Base-by-base conservation (phyloP, 2,113 vertebrate genomes). In the Guaruba guarouba region DNA sequence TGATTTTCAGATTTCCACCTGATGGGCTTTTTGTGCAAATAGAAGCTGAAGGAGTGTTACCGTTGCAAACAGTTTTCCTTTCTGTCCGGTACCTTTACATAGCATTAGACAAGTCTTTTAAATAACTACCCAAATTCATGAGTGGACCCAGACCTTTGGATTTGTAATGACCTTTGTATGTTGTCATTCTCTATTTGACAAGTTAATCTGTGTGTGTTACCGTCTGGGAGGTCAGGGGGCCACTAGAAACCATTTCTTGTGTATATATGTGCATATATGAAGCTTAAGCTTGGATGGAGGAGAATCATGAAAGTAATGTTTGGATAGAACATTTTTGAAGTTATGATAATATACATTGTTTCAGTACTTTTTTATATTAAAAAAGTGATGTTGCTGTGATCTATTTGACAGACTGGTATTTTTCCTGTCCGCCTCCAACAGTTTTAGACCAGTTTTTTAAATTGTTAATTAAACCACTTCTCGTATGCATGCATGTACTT, bases 121-220 rank as follows among this genome's bases (percentile, higher is more conserved):
- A 93, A 19, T 67, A 69, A 52, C 73, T 55, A 35, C 81, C 14
- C 8, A 61, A 71, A 82, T 55, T 92, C 35, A 9, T 74, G 83
- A 75, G 35, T 55, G 52, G 23, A 79, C 20, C 39, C 39, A 87
- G 86, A 79, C 63, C 77, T 87, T 89, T 95, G 91, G 66, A 49
- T 89, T 76, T 86, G 20, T 75, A 44, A 43, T 79, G 91, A 95
- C 89, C 93, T 95, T 93, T 95, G 64, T 46, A 17, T 64, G 64
- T 84, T 93, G 43, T 82, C 55, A 71, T 54, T 83, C 35, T 83
- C 35, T 91, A 1, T 79, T 85, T 90, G 52, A 64, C 57, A 70
- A 78, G 76, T 88, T 96, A 62, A 86, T 81, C 54, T 90, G 35
- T 48, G 57, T 9, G 3, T 48, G 25, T 46, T 82, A 6, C 48